Conservation (phyloP, 2,888 invertebrate species). For the Cantharis lateralis region DNA sequence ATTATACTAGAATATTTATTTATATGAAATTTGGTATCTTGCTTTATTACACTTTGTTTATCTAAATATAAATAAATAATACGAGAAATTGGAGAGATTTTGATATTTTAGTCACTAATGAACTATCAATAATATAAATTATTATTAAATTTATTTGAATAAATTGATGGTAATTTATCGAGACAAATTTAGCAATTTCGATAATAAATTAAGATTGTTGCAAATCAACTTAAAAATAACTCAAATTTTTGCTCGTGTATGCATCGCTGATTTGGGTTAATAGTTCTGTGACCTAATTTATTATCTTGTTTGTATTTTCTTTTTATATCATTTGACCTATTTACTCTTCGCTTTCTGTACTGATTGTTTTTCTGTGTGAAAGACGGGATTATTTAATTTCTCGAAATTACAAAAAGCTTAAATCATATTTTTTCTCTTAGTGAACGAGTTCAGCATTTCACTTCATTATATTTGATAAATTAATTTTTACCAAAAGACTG, state of each 20-base stretch:
- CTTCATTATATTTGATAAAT: too few relatives aligned
- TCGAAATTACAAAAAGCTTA: too few relatives aligned
- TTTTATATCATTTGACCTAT: background rate
- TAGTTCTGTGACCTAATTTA: background rate
- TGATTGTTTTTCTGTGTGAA: background rate
- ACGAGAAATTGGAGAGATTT: too few relatives aligned
- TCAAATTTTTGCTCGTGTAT: background rate
- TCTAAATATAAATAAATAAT: background rate
- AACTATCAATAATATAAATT: background rate
- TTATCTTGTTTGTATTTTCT: background rate
- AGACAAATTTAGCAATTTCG: background rate
- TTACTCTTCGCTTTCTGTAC: background rate
- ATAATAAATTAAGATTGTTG: background rate
- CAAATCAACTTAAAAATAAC: background rate
- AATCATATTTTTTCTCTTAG: too few relatives aligned
- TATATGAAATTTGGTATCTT: background rate
- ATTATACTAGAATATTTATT: background rate
- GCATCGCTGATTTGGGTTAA: background rate
- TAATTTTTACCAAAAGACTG: too few relatives aligned
- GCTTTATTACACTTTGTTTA: background rate
- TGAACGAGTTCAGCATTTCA: too few relatives aligned
- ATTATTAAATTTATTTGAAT: background rate
- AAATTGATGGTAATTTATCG: background rate
- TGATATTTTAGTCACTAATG: background rate
- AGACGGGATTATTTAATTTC: too few relatives aligned